Conservation (phyloP, 2,113 vertebrate species). For the Mobula birostris region DNA sequence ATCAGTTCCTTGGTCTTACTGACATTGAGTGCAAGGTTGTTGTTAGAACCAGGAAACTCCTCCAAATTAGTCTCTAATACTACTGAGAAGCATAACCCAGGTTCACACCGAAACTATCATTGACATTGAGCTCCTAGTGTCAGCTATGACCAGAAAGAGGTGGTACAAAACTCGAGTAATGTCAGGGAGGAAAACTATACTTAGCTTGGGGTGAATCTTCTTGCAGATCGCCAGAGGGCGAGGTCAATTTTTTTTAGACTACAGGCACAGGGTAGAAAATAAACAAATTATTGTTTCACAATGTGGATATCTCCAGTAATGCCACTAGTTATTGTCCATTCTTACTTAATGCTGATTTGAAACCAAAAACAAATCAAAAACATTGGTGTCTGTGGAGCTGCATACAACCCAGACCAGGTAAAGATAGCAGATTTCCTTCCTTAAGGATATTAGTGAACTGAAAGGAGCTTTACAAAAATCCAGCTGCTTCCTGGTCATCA, state of each 20-base stretch:
- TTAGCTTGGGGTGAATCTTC: not conserved
- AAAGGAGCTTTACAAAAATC: no score
- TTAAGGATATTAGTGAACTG: no score
- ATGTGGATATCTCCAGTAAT: no score
- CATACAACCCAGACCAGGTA: no score
- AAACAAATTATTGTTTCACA: not conserved
- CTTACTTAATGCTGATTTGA: no score
- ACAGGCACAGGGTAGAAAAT: not conserved
- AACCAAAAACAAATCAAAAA: no score
- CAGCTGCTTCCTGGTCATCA: no score
- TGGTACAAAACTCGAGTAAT: not conserved
- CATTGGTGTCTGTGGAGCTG: no score
- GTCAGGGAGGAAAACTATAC: not conserved
- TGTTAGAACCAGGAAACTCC: not conserved
- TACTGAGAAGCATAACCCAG: not conserved
- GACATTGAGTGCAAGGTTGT: no score
- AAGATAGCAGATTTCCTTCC: no score
- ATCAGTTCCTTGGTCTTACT: no score
- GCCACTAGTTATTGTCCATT: no score
- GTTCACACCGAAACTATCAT: not conserved
- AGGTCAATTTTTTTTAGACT: not conserved
- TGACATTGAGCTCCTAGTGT: not conserved
- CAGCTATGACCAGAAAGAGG: not conserved
- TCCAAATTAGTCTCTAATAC: not conserved
- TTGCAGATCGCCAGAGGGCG: not conserved